Evolutionary conservation across 1,140 invertebrate genomes (phyloP).

Genomic region (Pomphorhynchus laevis): DNA sequence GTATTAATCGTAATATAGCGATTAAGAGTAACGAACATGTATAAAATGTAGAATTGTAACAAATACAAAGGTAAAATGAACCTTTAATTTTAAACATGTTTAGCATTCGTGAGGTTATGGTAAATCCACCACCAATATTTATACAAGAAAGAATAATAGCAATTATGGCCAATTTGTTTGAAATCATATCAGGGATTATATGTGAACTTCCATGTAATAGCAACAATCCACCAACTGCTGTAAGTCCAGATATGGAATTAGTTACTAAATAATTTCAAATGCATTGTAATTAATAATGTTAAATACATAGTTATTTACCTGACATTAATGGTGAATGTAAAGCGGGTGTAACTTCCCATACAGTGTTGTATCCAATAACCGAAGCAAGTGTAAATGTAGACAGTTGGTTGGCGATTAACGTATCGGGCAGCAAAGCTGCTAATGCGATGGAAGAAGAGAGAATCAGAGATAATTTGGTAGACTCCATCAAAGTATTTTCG

Average conservation of each 20-base stretch:
- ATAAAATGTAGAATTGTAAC: background rate
- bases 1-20: too few species aligned
- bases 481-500: too few species aligned
- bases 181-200: slow-evolving; percentile 12
- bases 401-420: slow-evolving; percentile 45
- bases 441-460: too few species aligned
- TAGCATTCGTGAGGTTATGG: slow-evolving; percentile 54
- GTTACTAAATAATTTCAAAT: too few species aligned
- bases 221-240: slow-evolving; percentile 44
- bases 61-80: background rate
- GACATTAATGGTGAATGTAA: slow-evolving; percentile 62
- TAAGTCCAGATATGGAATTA: slow-evolving; percentile 58
- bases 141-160: slow-evolving; percentile 53
- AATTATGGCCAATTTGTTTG: slow-evolving; percentile 30
- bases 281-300: too few species aligned
- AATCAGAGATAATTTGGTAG: too few species aligned
- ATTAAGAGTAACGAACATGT: too few species aligned
- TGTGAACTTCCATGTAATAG: slow-evolving; percentile 25
- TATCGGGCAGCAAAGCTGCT: too few species aligned
- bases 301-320: too few species aligned
- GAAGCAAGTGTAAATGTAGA: slow-evolving; percentile 43
- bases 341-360: slow-evolving; percentile 57
- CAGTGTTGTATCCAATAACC: slow-evolving; percentile 55
- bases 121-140: slow-evolving; percentile 56
- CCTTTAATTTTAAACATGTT: slow-evolving; percentile 40